These are phyloP conservation scores for Lingula anatina DNA, from an alignment of 2,888 invertebrate species.

Conservation along the genomic window DNA sequence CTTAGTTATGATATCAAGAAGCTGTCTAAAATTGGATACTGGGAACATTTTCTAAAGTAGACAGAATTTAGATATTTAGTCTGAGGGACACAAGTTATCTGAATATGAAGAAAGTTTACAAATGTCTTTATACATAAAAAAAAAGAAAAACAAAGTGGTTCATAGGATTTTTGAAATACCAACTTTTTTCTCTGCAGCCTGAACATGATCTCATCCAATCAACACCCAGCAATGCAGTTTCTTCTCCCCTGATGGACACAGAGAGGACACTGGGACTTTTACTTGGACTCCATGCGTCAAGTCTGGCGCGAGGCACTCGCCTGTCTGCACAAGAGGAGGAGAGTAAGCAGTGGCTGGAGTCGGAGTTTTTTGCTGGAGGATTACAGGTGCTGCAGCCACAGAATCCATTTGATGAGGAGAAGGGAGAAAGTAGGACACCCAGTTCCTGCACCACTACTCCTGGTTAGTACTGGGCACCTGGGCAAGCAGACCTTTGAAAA, in stretches of 20 bases:
- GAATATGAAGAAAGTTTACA: too few species aligned
- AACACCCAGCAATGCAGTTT: constrained; percentile 46
- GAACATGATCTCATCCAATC: constrained; percentile 54
- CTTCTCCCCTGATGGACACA: constrained; percentile 64
- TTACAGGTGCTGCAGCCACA: constrained; percentile 66
- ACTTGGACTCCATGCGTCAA: constrained; percentile 73
- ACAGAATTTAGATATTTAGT: too few species aligned
- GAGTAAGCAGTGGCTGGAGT: constrained; percentile 50
- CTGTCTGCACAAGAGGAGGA: constrained; percentile 71
- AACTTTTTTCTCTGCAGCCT: constrained; percentile 49
- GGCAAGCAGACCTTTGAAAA: too few species aligned
- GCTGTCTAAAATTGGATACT: too few species aligned
- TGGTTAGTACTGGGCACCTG: too few species aligned
- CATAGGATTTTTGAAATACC: too few species aligned
- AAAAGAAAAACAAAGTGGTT: too few species aligned
- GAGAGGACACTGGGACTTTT: constrained; percentile 77
- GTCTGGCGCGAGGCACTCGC: constrained; percentile 70
- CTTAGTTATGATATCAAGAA: too few species aligned
- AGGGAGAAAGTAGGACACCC: constrained; percentile 77
- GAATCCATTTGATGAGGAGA: constrained; percentile 89
- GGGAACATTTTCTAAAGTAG: too few species aligned
- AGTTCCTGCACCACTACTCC: constrained; percentile 65
- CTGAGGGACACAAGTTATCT: too few species aligned
- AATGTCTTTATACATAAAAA: too few species aligned
- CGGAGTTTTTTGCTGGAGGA: constrained; percentile 63